Evolutionary conservation across 2,113 vertebrate species (phyloP).

Genomic region (Rhinolophus ferrumequinum): DNA sequence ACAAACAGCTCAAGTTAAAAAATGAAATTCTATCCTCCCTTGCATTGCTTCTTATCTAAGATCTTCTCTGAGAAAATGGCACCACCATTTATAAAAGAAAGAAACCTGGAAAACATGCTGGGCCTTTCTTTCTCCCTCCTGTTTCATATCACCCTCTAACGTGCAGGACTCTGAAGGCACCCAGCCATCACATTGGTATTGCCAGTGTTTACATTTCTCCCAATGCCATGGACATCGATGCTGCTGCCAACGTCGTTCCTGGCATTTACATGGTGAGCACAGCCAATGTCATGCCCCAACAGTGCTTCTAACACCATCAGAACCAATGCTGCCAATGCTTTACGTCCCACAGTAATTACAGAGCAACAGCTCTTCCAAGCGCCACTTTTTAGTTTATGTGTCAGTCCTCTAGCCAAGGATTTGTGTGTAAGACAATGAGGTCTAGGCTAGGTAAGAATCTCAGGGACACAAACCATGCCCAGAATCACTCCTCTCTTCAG

Average conservation of each 20-base stretch:
- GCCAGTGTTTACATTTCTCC: background rate
- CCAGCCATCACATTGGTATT: background rate
- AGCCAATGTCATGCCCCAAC: background rate
- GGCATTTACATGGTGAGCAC: background rate
- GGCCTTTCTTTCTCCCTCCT: background rate
- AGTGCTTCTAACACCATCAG: background rate
- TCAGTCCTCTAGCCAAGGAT: background rate
- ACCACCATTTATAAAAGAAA: background rate
- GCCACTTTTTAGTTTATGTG: background rate
- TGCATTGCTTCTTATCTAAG: background rate
- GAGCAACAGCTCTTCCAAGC: background rate
- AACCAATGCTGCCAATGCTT: background rate
- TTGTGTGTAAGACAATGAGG: background rate
- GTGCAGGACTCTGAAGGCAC: rapidly evolving
- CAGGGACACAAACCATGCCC: background rate
- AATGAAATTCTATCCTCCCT: background rate
- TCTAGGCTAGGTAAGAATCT: background rate
- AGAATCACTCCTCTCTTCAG: background rate
- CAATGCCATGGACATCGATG: background rate
- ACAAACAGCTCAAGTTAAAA: background rate
- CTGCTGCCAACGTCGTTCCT: background rate
- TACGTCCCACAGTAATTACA: background rate
- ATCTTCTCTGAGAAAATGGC: background rate
- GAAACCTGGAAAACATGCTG: background rate
- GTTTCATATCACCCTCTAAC: background rate